These are phyloP conservation scores for Dipodomys ordii DNA, from an alignment of 2,113 vertebrate species.

Conservation along the genomic window DNA sequence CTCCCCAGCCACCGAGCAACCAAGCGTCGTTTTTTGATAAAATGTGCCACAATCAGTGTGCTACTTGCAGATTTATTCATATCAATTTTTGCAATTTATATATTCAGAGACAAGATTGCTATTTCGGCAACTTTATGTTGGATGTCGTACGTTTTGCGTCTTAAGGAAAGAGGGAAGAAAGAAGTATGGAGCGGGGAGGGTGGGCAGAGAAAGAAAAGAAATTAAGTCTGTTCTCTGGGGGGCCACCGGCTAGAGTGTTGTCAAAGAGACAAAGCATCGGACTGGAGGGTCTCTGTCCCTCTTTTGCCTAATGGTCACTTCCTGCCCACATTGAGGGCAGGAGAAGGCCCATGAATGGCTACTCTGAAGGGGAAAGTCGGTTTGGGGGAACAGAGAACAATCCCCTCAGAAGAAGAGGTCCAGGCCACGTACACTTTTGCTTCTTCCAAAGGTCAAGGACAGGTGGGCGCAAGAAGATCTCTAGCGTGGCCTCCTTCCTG, in stretches of 20 bases:
- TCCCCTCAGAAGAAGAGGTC: background rate
- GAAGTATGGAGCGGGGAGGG: slow-evolving; percentile 36
- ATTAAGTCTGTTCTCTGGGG: slow-evolving; percentile 66
- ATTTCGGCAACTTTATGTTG: slow-evolving; percentile 89
- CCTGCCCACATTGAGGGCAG: slow-evolving; percentile 40
- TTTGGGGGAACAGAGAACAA: background rate
- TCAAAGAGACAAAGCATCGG: slow-evolving; percentile 69
- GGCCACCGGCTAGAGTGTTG: slow-evolving; percentile 70
- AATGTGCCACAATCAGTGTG: slow-evolving; percentile 93
- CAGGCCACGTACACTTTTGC: background rate
- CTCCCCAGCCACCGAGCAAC: slow-evolving; percentile 86
- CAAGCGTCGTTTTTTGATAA: slow-evolving; percentile 84
- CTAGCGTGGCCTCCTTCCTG: background rate
- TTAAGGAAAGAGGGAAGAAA: slow-evolving; percentile 61
- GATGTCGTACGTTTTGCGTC: slow-evolving; percentile 73
- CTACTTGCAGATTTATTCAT: slow-evolving; percentile 98
- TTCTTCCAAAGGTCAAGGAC: background rate
- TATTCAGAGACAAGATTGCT: slow-evolving; percentile 97
- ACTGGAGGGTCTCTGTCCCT: slow-evolving; percentile 42
- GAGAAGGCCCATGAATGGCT: background rate
- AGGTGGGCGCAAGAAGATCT: background rate
- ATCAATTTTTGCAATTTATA: slow-evolving; percentile 95
- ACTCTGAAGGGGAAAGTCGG: background rate
- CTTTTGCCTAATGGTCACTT: slow-evolving; percentile 57
- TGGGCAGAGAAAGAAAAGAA: slow-evolving; percentile 72